Conservation (phyloP, 2,113 vertebrate species). For the Capra hircus region DNA sequence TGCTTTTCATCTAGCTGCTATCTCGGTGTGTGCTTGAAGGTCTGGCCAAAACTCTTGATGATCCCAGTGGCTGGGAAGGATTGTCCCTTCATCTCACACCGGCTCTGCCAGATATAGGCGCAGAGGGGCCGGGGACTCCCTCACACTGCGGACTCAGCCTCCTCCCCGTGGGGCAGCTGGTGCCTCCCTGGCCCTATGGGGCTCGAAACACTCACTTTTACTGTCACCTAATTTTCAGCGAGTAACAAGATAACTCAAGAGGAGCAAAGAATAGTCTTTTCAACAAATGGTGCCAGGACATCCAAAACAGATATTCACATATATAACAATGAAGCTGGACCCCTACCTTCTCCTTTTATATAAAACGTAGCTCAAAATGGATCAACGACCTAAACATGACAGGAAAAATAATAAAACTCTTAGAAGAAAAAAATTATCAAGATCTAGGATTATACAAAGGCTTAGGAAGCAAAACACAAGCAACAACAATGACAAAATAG, state of each 20-base stretch:
- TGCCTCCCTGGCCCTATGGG: neutral
- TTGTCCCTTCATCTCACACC: neutral
- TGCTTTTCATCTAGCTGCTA: neutral
- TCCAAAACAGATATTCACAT: neutral
- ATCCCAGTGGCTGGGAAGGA: neutral
- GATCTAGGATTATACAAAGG: neutral
- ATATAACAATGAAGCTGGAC: neutral
- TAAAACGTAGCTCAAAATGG: neutral
- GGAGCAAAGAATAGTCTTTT: neutral
- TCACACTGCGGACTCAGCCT: neutral
- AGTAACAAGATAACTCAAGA: neutral
- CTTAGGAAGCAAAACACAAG: neutral
- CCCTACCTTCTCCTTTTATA: neutral
- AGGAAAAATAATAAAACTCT: neutral
- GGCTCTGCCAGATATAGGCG: accelerated
- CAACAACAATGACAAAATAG: neutral
- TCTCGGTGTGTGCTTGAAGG: neutral
- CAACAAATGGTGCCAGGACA: neutral
- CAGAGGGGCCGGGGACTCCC: neutral
- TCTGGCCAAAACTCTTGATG: neutral
- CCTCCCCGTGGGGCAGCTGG: neutral
- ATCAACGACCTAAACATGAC: neutral
- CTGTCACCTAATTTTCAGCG: neutral
- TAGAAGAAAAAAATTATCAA: neutral
- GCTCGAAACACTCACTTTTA: neutral